phyloP scores from a whole-genome alignment of 2,888 invertebrate genomes.

The Phaonia tiefii region DNA sequence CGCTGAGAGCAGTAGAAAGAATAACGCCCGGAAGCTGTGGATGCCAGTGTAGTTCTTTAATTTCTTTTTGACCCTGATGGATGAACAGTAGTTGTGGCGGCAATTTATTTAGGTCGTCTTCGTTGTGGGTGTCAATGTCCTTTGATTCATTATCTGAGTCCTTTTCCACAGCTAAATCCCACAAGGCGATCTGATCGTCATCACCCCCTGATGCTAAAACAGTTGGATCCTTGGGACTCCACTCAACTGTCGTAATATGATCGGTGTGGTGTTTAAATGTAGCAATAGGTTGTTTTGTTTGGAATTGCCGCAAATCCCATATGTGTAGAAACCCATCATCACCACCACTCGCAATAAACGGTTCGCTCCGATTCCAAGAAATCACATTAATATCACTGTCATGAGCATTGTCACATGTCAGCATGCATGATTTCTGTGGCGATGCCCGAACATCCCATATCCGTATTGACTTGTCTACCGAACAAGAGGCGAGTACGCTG shows the following conservation, averaged over 20 bases:
- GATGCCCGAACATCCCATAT: conserved; percentile 97
- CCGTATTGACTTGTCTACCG: conserved; percentile 93
- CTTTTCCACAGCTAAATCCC: conserved; percentile 96
- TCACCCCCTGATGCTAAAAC: conserved; percentile 96
- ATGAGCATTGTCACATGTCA: conserved; percentile 92
- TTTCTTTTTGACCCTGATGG: conserved; percentile 98
- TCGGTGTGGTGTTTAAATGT: conserved; percentile 97
- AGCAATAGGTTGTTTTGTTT: conserved; percentile 90
- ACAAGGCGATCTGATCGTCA: conserved; percentile 97
- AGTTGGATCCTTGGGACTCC: conserved; percentile 96
- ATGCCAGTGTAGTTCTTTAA: conserved; percentile 99
- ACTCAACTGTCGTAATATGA: conserved; percentile 97
- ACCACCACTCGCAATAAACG: conserved; percentile 95
- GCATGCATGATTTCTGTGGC: conserved; percentile 94
- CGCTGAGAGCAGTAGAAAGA: conserved; percentile 95
- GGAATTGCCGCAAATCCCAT: conserved; percentile 96
- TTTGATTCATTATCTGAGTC: conserved; percentile 83
- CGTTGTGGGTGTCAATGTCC: conserved; percentile 86
- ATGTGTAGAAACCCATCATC: conserved; percentile 97
- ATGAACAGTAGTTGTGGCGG: conserved; percentile 98
- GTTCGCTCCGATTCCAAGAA: conserved; percentile 96
- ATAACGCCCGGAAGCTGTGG: conserved; percentile 95
- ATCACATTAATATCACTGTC: conserved; percentile 97
- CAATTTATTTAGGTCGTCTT: conserved; percentile 85
- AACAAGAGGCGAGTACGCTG: conserved; percentile 93